Percentiles rank a stretch among this genome's conserved stretches.
Conservation (phyloP, 2,888 invertebrate genomes). For the Heliconius ethilla region DNA sequence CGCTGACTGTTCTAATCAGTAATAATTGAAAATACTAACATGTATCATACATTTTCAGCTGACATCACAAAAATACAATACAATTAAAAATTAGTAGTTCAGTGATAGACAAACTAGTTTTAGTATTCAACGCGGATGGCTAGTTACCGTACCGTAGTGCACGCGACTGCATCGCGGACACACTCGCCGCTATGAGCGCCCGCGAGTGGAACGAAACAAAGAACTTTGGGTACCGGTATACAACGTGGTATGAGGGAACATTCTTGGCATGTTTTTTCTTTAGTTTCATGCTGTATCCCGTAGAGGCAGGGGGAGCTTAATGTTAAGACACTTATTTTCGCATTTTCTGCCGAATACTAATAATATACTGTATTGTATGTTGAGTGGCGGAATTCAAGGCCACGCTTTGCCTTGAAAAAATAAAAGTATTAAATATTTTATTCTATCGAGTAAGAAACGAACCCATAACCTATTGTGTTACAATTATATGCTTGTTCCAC, state of each 20-base stretch:
- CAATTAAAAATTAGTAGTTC: slow-evolving; percentile 6
- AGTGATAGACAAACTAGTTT: background rate
- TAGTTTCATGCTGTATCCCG: too few species aligned
- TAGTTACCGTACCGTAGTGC: background rate
- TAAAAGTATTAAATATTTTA: too few species aligned
- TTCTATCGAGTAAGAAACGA: too few species aligned
- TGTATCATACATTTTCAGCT: background rate
- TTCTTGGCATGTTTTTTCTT: background rate
- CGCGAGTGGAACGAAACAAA: slow-evolving; percentile 32
- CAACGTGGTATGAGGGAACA: background rate
- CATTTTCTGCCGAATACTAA: too few species aligned
- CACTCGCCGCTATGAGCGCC: slow-evolving; percentile 32
- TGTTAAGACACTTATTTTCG: too few species aligned
- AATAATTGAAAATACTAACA: background rate
- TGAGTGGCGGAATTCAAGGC: too few species aligned
- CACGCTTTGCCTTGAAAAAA: too few species aligned
- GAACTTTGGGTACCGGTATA: background rate
- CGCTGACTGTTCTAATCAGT: background rate
- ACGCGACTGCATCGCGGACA: slow-evolving; percentile 28
- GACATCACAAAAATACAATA: slow-evolving; percentile 14
- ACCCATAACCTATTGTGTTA: too few species aligned
- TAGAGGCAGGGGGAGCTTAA: too few species aligned
- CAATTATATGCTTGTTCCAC: too few species aligned
- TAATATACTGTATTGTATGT: too few species aligned
- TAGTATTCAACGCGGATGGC: slow-evolving; percentile 9